Conservation (phyloP, 2,888 invertebrate species). For the Aromia moschata region DNA sequence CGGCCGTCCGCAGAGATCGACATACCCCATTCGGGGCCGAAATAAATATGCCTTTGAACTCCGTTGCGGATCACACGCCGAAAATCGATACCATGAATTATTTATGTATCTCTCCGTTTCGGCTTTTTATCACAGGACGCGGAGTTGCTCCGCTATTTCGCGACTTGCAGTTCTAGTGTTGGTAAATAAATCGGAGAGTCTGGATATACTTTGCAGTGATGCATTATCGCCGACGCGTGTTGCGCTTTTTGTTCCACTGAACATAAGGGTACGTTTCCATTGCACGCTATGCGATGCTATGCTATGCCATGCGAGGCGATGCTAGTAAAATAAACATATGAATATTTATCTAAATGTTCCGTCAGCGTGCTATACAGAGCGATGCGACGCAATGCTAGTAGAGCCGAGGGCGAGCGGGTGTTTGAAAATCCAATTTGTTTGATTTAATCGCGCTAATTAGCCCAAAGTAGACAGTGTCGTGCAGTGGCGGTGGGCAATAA, state of each 20-base stretch:
- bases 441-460: too few relatives aligned
- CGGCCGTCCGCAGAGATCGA: conserved; percentile 33
- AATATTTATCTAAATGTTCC: too few relatives aligned
- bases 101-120: conserved; percentile 35
- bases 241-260: not conserved
- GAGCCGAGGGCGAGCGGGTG: too few relatives aligned
- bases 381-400: too few relatives aligned
- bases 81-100: conserved; percentile 41
- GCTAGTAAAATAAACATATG: too few relatives aligned
- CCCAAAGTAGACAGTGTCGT: too few relatives aligned
- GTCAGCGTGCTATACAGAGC: too few relatives aligned
- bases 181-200: conserved; percentile 24
- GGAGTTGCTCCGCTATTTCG: conserved; percentile 15
- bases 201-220: conserved; percentile 25
- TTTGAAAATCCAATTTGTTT: too few relatives aligned
- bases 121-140: conserved; percentile 27
- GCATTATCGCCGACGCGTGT: conserved; percentile 23
- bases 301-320: too few relatives aligned
- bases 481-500: too few relatives aligned
- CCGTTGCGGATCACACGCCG: conserved; percentile 36
- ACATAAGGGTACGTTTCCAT: too few relatives aligned
- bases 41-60: conserved; percentile 38
- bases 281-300: too few relatives aligned
- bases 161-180: conserved; percentile 25
- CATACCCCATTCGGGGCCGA: conserved; percentile 29